Evolutionary conservation across 2,888 invertebrate species (phyloP).

Genomic region (Euzetes globulus): DNA sequence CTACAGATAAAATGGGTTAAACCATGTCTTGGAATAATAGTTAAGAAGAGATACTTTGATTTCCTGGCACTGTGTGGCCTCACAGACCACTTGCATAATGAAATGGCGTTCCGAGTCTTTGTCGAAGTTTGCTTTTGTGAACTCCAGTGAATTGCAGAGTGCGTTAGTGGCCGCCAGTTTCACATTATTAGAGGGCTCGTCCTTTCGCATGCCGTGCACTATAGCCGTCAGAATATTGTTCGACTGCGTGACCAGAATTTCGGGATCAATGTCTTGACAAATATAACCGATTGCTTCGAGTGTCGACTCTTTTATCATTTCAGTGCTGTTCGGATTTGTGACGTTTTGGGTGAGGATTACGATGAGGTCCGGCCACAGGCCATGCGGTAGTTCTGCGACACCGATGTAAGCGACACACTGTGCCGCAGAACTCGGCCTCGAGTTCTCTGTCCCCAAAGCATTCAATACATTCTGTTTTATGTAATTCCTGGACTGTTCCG

Average conservation of each 20-base stretch:
- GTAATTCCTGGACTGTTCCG: conserved; percentile 73
- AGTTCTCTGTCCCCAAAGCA: conserved; percentile 90
- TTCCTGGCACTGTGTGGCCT: conserved; percentile 71
- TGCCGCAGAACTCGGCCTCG: conserved; percentile 91
- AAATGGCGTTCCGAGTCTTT: conserved; percentile 94
- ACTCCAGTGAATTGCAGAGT: conserved; percentile 91
- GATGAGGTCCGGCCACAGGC: conserved; percentile 88
- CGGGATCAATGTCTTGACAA: conserved; percentile 92
- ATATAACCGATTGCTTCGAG: conserved; percentile 97
- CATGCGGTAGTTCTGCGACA: conserved; percentile 84
- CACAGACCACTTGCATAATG: conserved; percentile 99
- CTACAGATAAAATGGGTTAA: conserved; percentile 49
- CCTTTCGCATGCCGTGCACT: conserved; percentile 94
- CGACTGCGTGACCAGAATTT: conserved; percentile 80
- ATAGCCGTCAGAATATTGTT: conserved; percentile 97
- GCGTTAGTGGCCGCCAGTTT: conserved; percentile 93
- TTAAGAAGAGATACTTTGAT: conserved; percentile 41
- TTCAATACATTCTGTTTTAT: conserved; percentile 92
- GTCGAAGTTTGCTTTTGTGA: conserved; percentile 96
- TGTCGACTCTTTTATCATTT: conserved; percentile 91
- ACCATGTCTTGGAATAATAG: neutral
- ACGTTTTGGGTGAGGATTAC: conserved; percentile 81
- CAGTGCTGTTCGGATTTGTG: conserved; percentile 66
- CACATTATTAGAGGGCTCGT: conserved; percentile 83
- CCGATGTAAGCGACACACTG: conserved; percentile 99